Evolutionary conservation across 2,888 invertebrate species (phyloP), one percentile per base, ranked within the genome.

Genomic region (Drosophila prostipennis): DNA sequence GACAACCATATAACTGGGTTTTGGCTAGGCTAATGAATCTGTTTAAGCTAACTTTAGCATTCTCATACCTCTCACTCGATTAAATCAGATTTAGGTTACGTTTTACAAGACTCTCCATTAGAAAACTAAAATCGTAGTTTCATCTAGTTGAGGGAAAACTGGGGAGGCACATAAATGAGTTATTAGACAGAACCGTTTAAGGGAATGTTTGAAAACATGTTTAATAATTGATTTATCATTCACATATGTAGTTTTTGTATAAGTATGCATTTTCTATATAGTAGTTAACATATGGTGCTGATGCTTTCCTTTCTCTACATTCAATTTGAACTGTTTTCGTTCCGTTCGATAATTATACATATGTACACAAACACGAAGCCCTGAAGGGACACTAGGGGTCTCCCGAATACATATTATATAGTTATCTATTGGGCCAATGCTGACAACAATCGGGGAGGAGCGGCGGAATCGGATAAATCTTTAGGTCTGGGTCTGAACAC

Each of bases 201-300:
- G 81, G 86, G 83, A 85, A 86, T 85, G 86, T 85, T 78, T 77
- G 72, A 77, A 80, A 77, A 74, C 71, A 65, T 54, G 54, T 67
- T 78, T 75, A 75, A 78, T 76, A 72, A 72, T 74, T 74, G 72
- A 69, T 74, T 74, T 76, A 76, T 76, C 68, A 72, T 68, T 74
- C 76, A 76, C 53, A 58, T 75, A 54, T 75, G 54, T 73, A 56
- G 53, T 59, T 74, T 54, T 63, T 72, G 72, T 53, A 59, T 68
- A 74, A 71, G 45, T 69, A 78, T 78, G 73, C 61, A 77, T 71
- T 77, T 69, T 70, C 67, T 63, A 72, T 77, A 72, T 59, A 72
- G 53, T 75, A 68, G 70, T 49, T 57, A 59, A 52, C 60, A 68
- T 70, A 74, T 74, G 56, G 56, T 60, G 69, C 60, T 45, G 65